Percentiles rank a stretch among this genome's conserved stretches.
Evolutionary conservation across 2,113 vertebrate species (phyloP).

Genomic region (Lampris incognitus): DNA sequence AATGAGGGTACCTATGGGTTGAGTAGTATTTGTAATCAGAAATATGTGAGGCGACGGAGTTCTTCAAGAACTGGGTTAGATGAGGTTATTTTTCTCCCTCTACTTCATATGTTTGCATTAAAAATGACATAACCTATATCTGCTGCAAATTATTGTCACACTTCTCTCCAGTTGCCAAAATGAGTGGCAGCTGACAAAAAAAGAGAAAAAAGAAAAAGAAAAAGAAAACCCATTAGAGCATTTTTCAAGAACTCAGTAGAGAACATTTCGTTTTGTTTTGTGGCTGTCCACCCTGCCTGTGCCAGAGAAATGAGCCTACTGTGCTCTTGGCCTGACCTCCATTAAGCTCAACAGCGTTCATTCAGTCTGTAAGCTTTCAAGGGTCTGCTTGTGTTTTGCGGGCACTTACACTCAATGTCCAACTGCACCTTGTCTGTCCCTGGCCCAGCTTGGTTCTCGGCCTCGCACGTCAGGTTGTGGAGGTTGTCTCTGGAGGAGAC

Average conservation of each 20-base stretch:
- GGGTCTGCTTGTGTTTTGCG: conserved; percentile 46
- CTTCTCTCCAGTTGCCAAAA: conserved; percentile 44
- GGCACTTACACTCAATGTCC: conserved; percentile 85
- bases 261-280: conserved; percentile 59
- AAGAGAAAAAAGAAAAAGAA: not conserved
- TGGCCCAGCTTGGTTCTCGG: conserved; percentile 83
- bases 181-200: conserved; percentile 70
- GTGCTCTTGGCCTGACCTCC: conserved; percentile 63
- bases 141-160: conserved; percentile 59
- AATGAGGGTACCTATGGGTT: conserved; percentile 50
- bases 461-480: conserved; percentile 83
- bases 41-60: conserved; percentile 35
- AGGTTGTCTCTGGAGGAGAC: conserved; percentile 81
- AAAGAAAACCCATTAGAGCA: conserved; percentile 66
- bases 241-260: conserved; percentile 63
- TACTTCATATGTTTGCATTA: conserved; percentile 48
- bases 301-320: conserved; percentile 49
- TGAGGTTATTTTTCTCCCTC: conserved; percentile 50
- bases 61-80: conserved; percentile 37
- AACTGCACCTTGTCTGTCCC: conserved; percentile 77
- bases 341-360: conserved; percentile 60
- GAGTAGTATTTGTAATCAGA: conserved; percentile 46
- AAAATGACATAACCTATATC: conserved; percentile 53
- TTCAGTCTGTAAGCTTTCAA: conserved; percentile 54
- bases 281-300: conserved; percentile 59